phyloP scores from a whole-genome alignment of 2,888 invertebrate species.

The Caenorhabditis sp. region DNA sequence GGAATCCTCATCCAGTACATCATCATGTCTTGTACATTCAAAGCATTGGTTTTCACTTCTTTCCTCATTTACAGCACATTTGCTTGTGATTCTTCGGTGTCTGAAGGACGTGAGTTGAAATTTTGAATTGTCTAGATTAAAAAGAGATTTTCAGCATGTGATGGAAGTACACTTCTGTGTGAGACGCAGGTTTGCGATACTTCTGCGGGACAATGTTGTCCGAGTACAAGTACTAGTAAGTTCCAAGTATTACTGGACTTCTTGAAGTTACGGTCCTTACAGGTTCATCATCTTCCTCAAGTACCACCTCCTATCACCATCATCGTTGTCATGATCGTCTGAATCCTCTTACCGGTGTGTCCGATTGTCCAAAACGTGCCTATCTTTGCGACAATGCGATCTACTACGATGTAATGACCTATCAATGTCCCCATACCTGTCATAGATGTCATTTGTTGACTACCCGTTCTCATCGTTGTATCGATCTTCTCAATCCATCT shows the following conservation, averaged over 20 bases:
- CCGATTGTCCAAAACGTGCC: conserved; percentile 31
- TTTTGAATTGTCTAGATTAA: too few relatives aligned
- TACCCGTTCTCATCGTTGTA: conserved; percentile 7
- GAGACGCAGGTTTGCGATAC: too few relatives aligned
- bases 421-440: conserved; percentile 41
- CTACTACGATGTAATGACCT: conserved; percentile 41
- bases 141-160: too few relatives aligned
- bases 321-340: conserved; percentile 11
- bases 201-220: too few relatives aligned
- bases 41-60: neutral
- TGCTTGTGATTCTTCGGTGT: neutral
- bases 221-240: too few relatives aligned
- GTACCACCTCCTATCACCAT: neutral
- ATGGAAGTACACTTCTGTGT: too few relatives aligned
- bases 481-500: conserved; percentile 34
- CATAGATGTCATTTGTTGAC: conserved; percentile 1
- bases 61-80: neutral
- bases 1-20: neutral
- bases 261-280: too few relatives aligned
- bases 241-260: too few relatives aligned
- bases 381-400: conserved; percentile 32
- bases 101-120: too few relatives aligned
- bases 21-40: too few relatives aligned
- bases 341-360: conserved; percentile 10
- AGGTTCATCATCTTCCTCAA: neutral